phyloP scores from a whole-genome alignment of 1,140 invertebrate genomes.

The Meloidogyne exigua region DNA sequence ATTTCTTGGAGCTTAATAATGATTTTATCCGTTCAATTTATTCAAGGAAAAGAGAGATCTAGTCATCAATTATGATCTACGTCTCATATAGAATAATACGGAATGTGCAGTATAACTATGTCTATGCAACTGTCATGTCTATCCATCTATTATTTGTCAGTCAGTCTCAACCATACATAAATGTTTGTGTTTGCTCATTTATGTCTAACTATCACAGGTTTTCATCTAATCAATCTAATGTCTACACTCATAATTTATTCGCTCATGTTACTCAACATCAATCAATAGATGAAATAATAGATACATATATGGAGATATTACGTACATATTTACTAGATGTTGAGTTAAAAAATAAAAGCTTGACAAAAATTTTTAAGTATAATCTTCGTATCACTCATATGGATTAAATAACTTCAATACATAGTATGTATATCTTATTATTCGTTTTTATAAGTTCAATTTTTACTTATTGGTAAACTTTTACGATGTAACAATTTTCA shows the following conservation, averaged over 20 bases:
- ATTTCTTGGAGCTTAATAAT: no score
- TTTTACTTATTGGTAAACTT: no score
- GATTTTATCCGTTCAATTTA: no score
- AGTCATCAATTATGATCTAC: neutral
- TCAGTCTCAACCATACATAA: neutral
- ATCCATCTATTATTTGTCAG: neutral
- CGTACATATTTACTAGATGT: no score
- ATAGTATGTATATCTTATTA: no score
- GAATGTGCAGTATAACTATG: neutral
- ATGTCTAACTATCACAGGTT: neutral
- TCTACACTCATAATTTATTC: neutral
- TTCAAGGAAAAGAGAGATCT: no score
- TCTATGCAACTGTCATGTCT: neutral
- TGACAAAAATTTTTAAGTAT: no score
- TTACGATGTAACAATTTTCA: no score
- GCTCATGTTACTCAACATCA: neutral
- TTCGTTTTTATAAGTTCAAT: no score
- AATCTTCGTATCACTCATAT: no score
- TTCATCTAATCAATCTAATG: conserved; percentile 1
- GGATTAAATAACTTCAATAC: no score
- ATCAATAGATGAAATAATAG: conserved; percentile 5
- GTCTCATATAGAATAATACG: neutral
- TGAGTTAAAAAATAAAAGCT: no score
- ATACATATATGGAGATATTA: neutral
- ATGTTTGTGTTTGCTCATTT: neutral